These are phyloP conservation scores for Lasiurus borealis DNA, from an alignment of 2,113 vertebrate species.

Conservation along the genomic window DNA sequence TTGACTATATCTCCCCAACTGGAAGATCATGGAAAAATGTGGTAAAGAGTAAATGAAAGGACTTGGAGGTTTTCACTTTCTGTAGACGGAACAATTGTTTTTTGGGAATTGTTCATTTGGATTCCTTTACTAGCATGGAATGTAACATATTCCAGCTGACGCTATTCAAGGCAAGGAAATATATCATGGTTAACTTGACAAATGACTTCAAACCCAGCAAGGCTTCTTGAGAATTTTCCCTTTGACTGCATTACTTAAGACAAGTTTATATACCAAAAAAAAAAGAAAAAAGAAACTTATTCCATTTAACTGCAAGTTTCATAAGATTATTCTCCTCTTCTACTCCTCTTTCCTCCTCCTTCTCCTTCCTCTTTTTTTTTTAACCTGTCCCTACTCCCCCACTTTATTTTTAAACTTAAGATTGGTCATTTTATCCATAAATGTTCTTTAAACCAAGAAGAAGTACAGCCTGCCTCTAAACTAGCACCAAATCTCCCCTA, in stretches of 20 bases:
- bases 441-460: background rate
- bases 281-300: constrained; percentile 75
- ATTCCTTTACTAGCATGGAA: constrained; percentile 71
- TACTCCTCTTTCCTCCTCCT: background rate
- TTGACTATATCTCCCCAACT: background rate
- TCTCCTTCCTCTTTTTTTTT: background rate
- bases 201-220: constrained; percentile 73
- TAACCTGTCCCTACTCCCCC: background rate
- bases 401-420: background rate
- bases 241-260: constrained; percentile 69
- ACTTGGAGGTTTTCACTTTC: constrained; percentile 54
- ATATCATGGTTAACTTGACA: constrained; percentile 83
- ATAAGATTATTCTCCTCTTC: constrained; percentile 13
- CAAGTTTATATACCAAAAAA: constrained; percentile 70
- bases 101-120: constrained; percentile 71
- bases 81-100: constrained; percentile 65
- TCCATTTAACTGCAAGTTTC: constrained; percentile 55
- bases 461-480: background rate
- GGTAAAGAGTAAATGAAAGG: background rate
- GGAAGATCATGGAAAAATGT: constrained; percentile 23
- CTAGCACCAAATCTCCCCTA: background rate
- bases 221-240: constrained; percentile 78
- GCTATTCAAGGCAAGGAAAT: constrained; percentile 79
- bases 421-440: background rate
- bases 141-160: constrained; percentile 84